Evolutionary conservation across 1,140 invertebrate genomes (phyloP).

Genomic region (Atta colombica): DNA sequence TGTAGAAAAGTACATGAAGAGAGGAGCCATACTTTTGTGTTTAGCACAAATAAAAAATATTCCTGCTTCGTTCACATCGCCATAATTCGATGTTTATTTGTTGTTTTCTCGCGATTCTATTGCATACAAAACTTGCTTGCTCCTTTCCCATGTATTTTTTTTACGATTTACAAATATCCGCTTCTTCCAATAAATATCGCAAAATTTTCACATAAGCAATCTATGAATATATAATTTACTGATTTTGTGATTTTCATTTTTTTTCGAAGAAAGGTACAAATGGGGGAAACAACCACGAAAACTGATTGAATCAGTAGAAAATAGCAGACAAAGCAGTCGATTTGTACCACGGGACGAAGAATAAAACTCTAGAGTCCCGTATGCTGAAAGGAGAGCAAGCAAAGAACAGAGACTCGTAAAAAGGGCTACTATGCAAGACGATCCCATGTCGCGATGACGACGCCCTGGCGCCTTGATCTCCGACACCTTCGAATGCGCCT

Average conservation of each 20-base stretch:
- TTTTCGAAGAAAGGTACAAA: background rate
- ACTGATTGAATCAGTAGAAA: slow-evolving; percentile 27
- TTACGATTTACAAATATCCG: too few relatives aligned
- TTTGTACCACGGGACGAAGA: slow-evolving; percentile 70
- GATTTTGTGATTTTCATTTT: slow-evolving; percentile 7
- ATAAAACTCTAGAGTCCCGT: slow-evolving; percentile 76
- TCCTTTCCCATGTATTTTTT: too few relatives aligned
- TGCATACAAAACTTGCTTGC: too few relatives aligned
- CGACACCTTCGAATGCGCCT: slow-evolving; percentile 69
- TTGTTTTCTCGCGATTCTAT: too few relatives aligned
- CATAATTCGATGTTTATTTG: too few relatives aligned
- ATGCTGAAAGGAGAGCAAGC: slow-evolving; percentile 62
- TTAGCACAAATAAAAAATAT: too few relatives aligned
- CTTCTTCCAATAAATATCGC: too few relatives aligned
- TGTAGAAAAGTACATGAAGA: too few relatives aligned
- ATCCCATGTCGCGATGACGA: slow-evolving; percentile 84
- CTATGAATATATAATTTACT: background rate
- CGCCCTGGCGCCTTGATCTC: slow-evolving; percentile 80
- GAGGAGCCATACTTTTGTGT: too few relatives aligned
- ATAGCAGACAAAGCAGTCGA: slow-evolving; percentile 1
- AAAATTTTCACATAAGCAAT: too few relatives aligned
- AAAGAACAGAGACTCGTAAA: slow-evolving; percentile 52
- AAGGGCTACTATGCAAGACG: slow-evolving; percentile 77
- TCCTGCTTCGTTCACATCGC: too few relatives aligned
- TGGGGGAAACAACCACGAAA: background rate